Conservation (phyloP, 2,797 vertebrate species). For the Protosalanx chinensis region DNA sequence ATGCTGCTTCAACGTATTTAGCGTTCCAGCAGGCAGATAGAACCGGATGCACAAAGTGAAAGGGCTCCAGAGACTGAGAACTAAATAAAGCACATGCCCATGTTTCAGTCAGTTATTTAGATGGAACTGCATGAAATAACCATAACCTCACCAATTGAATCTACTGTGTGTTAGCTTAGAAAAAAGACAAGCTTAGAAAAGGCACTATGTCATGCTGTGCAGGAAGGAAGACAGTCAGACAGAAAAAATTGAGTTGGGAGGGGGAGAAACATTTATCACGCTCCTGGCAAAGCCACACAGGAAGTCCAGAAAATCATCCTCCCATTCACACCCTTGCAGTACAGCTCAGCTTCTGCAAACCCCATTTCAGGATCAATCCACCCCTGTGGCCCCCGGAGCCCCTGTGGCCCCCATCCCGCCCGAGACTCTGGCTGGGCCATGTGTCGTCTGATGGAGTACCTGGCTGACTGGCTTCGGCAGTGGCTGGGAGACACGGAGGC, state of each 20-base stretch:
- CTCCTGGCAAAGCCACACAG: conserved; percentile 34
- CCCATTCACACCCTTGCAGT: neutral
- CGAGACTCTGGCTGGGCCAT: neutral
- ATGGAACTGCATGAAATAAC: conserved; percentile 43
- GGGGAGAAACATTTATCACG: neutral
- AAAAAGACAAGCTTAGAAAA: conserved; percentile 13
- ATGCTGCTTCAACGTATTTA: conserved; percentile 10
- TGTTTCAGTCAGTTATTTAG: conserved; percentile 45
- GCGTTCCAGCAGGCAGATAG: conserved; percentile 44
- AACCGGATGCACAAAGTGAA: conserved; percentile 23
- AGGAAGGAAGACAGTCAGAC: conserved; percentile 24
- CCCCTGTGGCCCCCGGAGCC: too few species aligned
- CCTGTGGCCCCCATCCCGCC: conserved; percentile 1
- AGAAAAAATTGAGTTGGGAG: neutral
- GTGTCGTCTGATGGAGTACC: conserved; percentile 46
- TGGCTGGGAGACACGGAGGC: conserved; percentile 29
- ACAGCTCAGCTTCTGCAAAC: neutral
- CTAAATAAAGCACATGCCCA: conserved; percentile 37
- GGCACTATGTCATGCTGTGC: conserved; percentile 33
- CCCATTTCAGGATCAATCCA: neutral
- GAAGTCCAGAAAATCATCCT: conserved; percentile 29
- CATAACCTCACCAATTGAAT: conserved; percentile 5
- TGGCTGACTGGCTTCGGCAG: conserved; percentile 39
- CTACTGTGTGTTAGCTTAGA: neutral
- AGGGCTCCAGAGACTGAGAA: conserved; percentile 36